These are phyloP conservation scores for Artemia sp. DNA, from an alignment of 2,888 invertebrate species.

Conservation along the genomic window DNA sequence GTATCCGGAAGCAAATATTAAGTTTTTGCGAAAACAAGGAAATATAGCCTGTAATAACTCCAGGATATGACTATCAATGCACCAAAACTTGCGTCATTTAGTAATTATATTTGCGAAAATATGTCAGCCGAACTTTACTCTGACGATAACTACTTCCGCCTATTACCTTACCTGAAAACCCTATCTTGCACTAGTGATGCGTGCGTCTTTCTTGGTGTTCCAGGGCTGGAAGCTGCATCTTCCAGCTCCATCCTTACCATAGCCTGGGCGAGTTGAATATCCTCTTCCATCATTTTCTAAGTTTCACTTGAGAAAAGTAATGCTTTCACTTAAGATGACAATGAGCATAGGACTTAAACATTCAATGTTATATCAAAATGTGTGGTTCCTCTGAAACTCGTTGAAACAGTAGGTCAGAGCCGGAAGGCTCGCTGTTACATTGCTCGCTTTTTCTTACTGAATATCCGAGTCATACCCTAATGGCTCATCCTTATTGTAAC, in stretches of 20 bases:
- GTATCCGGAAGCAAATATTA: too few relatives aligned
- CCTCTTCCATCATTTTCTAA: conserved; percentile 2
- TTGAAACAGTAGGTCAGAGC: conserved; percentile 14
- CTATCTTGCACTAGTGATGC: neutral
- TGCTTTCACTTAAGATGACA: neutral
- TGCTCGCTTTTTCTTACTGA: neutral
- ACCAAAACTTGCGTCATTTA: too few relatives aligned
- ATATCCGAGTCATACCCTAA: conserved; percentile 12
- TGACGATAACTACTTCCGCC: too few relatives aligned
- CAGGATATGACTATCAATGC: too few relatives aligned
- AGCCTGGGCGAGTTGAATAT: conserved; percentile 6
- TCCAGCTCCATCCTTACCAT: conserved; percentile 13
- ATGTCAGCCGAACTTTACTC: too few relatives aligned
- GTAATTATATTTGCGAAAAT: too few relatives aligned
- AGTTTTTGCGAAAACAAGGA: too few relatives aligned
- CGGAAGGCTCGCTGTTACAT: neutral
- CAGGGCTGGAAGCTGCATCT: conserved; percentile 3
- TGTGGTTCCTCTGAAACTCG: neutral
- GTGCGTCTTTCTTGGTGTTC: conserved; percentile 10
- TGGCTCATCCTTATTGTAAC: neutral
- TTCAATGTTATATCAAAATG: conserved; percentile 10
- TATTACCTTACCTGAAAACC: neutral
- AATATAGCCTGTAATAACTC: too few relatives aligned
- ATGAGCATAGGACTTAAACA: neutral
- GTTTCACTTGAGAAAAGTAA: neutral